A percentile compares a stretch with the other conserved stretches of the same genome.
phyloP scores from a whole-genome alignment of 2,113 vertebrate genomes.

The Ailuropoda melanoleuca region DNA sequence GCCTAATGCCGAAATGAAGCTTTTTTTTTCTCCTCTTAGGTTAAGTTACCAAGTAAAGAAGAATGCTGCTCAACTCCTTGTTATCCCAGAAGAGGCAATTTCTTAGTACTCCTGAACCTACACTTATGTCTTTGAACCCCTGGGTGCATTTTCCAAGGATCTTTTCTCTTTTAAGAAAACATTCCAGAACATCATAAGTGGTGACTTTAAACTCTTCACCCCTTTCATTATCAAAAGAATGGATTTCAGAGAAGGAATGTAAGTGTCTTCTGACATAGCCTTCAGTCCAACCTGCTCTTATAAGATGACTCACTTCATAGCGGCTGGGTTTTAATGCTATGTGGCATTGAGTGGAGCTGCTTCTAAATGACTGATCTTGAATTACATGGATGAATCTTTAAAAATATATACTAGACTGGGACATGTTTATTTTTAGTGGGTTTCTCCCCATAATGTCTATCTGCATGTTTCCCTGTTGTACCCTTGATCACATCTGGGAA shows the following conservation, averaged over 20 bases:
- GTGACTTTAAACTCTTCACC: slow-evolving; percentile 23
- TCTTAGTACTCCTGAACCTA: neutral
- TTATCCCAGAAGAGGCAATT: neutral
- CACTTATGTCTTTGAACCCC: neutral
- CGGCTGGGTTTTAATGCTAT: neutral
- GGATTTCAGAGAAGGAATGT: slow-evolving; percentile 21
- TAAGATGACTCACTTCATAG: neutral
- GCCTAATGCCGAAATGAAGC: slow-evolving; percentile 45
- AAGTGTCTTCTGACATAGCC: neutral
- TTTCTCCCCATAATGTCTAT: neutral
- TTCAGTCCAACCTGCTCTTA: slow-evolving; percentile 12
- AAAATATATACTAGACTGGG: neutral
- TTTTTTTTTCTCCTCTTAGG: neutral
- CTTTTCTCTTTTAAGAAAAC: slow-evolving; percentile 56
- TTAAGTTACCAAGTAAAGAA: slow-evolving; percentile 17
- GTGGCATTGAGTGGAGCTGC: neutral
- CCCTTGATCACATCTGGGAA: neutral
- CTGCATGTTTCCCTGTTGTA: neutral
- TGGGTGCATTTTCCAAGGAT: neutral
- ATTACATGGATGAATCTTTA: neutral
- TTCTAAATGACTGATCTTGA: slow-evolving; percentile 37
- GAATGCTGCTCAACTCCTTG: neutral
- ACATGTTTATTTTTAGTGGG: slow-evolving; percentile 5
- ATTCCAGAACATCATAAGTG: neutral
- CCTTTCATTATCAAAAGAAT: slow-evolving; percentile 29